phyloP scores from a whole-genome alignment of 2,888 invertebrate genomes.

The Xestia ashworthii region DNA sequence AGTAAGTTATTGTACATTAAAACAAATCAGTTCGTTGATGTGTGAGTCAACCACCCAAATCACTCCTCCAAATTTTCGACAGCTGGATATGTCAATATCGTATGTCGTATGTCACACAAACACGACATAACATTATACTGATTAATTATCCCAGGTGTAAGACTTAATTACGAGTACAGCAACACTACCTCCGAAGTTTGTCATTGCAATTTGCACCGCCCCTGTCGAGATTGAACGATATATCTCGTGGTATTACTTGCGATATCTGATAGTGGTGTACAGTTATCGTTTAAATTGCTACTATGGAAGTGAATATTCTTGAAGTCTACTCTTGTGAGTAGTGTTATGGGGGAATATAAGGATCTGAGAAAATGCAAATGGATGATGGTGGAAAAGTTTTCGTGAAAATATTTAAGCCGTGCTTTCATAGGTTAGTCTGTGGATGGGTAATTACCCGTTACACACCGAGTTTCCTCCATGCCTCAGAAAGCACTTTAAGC shows the following conservation, averaged over 20 bases:
- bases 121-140: constrained; percentile 62
- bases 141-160: constrained; percentile 83
- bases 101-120: constrained; percentile 41
- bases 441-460: too few relatives aligned
- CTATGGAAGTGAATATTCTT: constrained; percentile 17
- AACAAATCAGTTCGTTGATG: neutral
- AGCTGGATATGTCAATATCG: constrained; percentile 12
- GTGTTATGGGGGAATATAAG: neutral
- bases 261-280: constrained; percentile 61
- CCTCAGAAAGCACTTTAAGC: too few relatives aligned
- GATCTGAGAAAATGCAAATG: neutral
- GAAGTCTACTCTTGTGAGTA: neutral
- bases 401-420: too few relatives aligned
- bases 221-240: constrained; percentile 70
- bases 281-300: constrained; percentile 59
- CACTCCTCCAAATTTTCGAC: neutral
- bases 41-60: neutral
- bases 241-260: constrained; percentile 68
- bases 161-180: constrained; percentile 76
- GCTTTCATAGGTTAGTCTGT: too few relatives aligned
- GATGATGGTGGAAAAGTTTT: neutral
- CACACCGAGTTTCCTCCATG: too few relatives aligned
- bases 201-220: constrained; percentile 69
- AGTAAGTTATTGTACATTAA: neutral
- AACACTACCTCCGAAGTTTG: constrained; percentile 68